These are phyloP conservation scores for Lypha dubia DNA, from an alignment of 2,888 invertebrate species.

Conservation along the genomic window DNA sequence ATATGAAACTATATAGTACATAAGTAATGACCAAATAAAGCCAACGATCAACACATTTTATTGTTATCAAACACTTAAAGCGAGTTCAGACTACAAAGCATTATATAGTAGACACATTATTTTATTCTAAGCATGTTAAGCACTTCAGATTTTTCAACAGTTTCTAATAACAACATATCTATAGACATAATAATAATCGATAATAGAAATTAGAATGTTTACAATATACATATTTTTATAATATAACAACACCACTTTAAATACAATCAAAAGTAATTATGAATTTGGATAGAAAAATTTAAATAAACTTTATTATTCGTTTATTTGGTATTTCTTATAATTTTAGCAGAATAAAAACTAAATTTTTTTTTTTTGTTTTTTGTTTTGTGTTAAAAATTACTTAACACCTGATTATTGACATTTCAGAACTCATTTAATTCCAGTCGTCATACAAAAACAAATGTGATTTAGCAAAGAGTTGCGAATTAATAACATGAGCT, in stretches of 20 bases:
- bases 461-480: neutral
- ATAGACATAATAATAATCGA: neutral
- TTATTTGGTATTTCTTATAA: neutral
- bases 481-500: conserved; percentile 23
- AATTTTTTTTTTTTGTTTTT: too few relatives aligned
- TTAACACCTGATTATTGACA: conserved; percentile 26
- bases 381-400: neutral
- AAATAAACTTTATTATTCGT: neutral
- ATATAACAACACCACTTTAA: neutral
- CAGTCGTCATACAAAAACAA: neutral
- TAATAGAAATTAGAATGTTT: neutral
- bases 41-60: neutral
- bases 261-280: neutral
- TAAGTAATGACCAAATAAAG: neutral
- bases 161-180: neutral
- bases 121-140: neutral
- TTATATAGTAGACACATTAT: neutral
- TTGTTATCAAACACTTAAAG: neutral
- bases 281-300: neutral
- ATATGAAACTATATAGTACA: neutral
- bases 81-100: neutral
- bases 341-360: neutral
- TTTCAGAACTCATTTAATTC: neutral
- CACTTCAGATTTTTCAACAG: neutral
- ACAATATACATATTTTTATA: neutral